Evolutionary conservation across 1,140 invertebrate species (phyloP).

Genomic region (Papilio helenus): DNA sequence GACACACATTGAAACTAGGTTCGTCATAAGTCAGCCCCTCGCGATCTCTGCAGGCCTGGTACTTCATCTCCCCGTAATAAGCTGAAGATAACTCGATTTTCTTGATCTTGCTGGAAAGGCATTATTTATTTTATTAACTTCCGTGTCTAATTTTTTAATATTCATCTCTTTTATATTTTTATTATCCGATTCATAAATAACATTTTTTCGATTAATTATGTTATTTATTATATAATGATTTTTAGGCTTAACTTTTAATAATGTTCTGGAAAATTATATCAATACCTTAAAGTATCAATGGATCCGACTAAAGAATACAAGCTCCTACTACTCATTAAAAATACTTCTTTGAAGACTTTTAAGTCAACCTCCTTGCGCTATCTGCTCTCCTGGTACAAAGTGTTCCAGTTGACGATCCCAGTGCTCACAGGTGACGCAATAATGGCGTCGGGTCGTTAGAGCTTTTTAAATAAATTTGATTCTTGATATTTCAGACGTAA

Average conservation of each 20-base stretch:
- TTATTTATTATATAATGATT: not conserved
- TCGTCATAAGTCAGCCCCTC: slow-evolving; percentile 74
- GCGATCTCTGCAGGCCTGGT: slow-evolving; percentile 73
- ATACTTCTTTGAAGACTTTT: slow-evolving; percentile 32
- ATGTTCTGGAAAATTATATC: not conserved
- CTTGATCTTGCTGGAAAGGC: slow-evolving; percentile 71
- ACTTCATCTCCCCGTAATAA: slow-evolving; percentile 78
- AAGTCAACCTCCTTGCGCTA: slow-evolving; percentile 47
- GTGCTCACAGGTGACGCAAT: slow-evolving; percentile 57
- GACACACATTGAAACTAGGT: slow-evolving; percentile 66
- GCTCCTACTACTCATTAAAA: not conserved
- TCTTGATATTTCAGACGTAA: slow-evolving; percentile 32
- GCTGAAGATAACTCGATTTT: slow-evolving; percentile 80
- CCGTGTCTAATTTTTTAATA: slow-evolving; percentile 61
- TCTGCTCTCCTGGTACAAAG: slow-evolving; percentile 70
- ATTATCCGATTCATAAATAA: too few relatives aligned
- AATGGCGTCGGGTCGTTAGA: slow-evolving; percentile 30
- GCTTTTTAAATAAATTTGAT: slow-evolving; percentile 20
- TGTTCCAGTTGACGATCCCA: slow-evolving; percentile 80
- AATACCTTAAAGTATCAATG: not conserved
- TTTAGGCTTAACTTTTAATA: slow-evolving; percentile 5
- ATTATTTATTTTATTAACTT: slow-evolving; percentile 69
- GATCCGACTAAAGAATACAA: slow-evolving; percentile 38
- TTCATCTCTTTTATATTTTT: slow-evolving; percentile 31
- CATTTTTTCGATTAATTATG: too few relatives aligned